Evolutionary conservation across 2,113 vertebrate species (phyloP).

Genomic region (Ptyas mucosa): DNA sequence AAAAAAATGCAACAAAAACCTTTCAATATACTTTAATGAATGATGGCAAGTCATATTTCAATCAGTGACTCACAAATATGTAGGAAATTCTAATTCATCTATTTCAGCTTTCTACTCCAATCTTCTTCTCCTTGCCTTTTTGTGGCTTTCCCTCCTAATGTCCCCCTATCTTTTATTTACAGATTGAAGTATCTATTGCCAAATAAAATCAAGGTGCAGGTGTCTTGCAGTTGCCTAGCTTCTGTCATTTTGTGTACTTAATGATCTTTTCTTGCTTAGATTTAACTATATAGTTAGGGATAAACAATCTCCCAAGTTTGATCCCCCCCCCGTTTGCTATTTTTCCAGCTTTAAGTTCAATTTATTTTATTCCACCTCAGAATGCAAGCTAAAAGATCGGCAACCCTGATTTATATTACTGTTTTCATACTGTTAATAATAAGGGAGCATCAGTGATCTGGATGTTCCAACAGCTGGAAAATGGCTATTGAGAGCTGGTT

Average conservation of each 20-base stretch:
- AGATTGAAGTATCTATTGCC: background rate
- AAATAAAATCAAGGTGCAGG: background rate
- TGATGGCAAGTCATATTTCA: constrained; percentile 31
- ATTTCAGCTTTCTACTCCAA: background rate
- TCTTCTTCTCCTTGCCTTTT: background rate
- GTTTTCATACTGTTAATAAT: background rate
- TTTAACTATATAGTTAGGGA: background rate
- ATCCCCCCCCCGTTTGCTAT: background rate
- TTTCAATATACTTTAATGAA: constrained; percentile 33
- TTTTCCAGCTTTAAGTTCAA: background rate
- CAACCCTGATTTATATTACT: background rate
- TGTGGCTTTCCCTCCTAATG: background rate
- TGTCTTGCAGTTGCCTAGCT: background rate
- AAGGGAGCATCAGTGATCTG: background rate
- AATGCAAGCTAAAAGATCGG: background rate
- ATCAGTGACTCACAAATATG: constrained; percentile 20
- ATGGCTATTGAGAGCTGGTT: background rate
- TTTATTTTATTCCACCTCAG: background rate
- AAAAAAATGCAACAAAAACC: constrained; percentile 34
- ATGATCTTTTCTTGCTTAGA: background rate
- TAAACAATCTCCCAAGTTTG: background rate
- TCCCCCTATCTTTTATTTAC: background rate
- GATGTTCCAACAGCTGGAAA: background rate
- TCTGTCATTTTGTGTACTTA: background rate
- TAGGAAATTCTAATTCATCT: constrained; percentile 12